Conservation (phyloP, 2,888 invertebrate species). For the Baronia brevicornis region DNA sequence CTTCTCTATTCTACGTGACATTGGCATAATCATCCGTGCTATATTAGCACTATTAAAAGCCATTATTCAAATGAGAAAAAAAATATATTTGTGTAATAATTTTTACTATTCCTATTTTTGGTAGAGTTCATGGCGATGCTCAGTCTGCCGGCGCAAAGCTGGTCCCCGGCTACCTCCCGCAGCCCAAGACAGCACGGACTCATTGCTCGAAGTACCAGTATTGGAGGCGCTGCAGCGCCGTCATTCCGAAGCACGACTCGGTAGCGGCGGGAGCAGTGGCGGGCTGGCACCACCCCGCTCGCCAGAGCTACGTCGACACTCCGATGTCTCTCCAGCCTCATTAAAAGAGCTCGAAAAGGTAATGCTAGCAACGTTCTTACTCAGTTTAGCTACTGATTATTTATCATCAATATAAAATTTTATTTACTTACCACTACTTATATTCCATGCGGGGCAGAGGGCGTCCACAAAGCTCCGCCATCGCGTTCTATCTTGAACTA, state of each 20-base stretch:
- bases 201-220: conserved; percentile 85
- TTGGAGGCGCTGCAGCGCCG: conserved; percentile 86
- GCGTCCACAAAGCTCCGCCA: too few species aligned
- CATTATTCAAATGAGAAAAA: not conserved
- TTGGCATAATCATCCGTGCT: too few species aligned
- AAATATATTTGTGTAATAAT: not conserved
- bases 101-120: not conserved
- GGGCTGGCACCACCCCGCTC: conserved; percentile 89
- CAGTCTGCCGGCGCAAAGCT: conserved; percentile 89
- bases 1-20: too few species aligned
- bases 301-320: conserved; percentile 87
- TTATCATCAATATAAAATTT: too few species aligned
- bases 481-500: too few species aligned
- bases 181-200: conserved; percentile 89
- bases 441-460: too few species aligned
- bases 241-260: conserved; percentile 82
- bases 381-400: conserved; percentile 8
- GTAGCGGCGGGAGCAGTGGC: conserved; percentile 66
- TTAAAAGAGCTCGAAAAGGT: conserved; percentile 93
- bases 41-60: too few species aligned
- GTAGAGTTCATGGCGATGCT: conserved; percentile 90
- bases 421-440: too few species aligned
- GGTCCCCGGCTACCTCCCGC: conserved; percentile 84
- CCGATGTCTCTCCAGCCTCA: conserved; percentile 91
- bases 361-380: conserved; percentile 37